Percentiles rank a stretch among this genome's conserved stretches.
phyloP scores from a whole-genome alignment of 35 echinoderm and acorn worm species.

The Chiridota heheva region DNA sequence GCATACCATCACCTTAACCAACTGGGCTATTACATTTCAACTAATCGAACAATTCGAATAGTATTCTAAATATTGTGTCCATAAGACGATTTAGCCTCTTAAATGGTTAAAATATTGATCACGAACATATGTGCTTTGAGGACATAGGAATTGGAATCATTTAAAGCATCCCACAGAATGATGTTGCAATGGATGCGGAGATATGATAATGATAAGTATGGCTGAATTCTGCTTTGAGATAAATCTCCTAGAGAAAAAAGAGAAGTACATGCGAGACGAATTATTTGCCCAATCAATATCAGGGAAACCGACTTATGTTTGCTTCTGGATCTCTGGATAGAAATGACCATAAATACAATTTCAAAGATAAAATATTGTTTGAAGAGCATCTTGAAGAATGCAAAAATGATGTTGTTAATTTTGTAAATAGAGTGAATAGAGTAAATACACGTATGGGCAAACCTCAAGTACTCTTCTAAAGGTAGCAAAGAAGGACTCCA shows the following conservation, averaged over 20 bases:
- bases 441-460: slow-evolving; percentile 1
- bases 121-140: slow-evolving; percentile 21
- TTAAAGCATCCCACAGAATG: slow-evolving; percentile 31
- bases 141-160: slow-evolving; percentile 29
- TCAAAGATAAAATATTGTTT: slow-evolving; percentile 36
- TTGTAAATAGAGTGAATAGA: slow-evolving; percentile 27
- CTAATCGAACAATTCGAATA: too few relatives aligned
- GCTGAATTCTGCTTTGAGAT: slow-evolving; percentile 36
- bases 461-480: neutral
- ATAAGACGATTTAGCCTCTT: too few relatives aligned
- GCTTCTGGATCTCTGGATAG: slow-evolving; percentile 28
- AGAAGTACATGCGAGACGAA: slow-evolving; percentile 23
- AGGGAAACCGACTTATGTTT: too few relatives aligned
- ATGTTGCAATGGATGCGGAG: slow-evolving; percentile 34
- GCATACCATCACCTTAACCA: too few relatives aligned
- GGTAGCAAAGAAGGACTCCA: slow-evolving; percentile 1
- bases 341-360: slow-evolving; percentile 42
- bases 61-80: too few relatives aligned
- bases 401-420: slow-evolving; percentile 25
- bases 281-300: slow-evolving; percentile 33
- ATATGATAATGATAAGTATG: slow-evolving; percentile 36
- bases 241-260: slow-evolving; percentile 9
- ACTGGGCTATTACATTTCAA: too few relatives aligned
- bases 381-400: slow-evolving; percentile 39
- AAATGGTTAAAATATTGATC: slow-evolving; percentile 30